These are phyloP conservation scores for Graptemys geographica DNA, from an alignment of 2,797 vertebrate genomes.

Conservation along the genomic window DNA sequence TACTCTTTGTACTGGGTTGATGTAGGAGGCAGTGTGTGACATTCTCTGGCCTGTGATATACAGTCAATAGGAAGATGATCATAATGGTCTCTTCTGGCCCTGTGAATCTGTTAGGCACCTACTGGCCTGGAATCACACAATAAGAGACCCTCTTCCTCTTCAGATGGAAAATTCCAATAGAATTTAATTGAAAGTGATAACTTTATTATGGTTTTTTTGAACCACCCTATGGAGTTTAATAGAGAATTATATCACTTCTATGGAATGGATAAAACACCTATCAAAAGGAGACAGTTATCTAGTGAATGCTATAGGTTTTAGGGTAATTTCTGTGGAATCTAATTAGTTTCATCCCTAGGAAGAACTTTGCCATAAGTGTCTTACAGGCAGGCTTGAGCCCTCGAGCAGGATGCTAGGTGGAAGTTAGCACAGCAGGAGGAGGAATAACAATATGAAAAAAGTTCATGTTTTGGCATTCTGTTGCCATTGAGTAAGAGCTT, in stretches of 20 bases:
- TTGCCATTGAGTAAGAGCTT: constrained; percentile 11
- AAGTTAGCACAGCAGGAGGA: constrained; percentile 14
- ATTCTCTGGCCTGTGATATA: constrained; percentile 36
- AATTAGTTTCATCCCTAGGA: fast-evolving
- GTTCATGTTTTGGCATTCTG: constrained; percentile 20
- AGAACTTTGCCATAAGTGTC: background rate
- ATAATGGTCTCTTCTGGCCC: background rate
- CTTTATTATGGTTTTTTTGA: background rate
- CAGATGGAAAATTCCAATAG: background rate
- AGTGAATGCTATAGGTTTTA: background rate
- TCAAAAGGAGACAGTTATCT: constrained; percentile 56
- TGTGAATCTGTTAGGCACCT: background rate
- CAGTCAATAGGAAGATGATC: background rate
- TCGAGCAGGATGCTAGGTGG: background rate
- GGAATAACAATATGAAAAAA: background rate
- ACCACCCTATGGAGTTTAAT: background rate
- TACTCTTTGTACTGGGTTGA: constrained; percentile 8
- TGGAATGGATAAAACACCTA: constrained; percentile 43
- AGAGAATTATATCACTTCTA: background rate
- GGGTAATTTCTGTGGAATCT: background rate
- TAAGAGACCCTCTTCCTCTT: background rate
- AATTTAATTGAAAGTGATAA: fast-evolving
- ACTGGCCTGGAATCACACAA: background rate
- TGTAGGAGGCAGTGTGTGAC: constrained; percentile 46
- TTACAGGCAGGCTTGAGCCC: background rate